Evolutionary conservation across 2,113 vertebrate species (phyloP).

Genomic region (Laticauda colubrina): DNA sequence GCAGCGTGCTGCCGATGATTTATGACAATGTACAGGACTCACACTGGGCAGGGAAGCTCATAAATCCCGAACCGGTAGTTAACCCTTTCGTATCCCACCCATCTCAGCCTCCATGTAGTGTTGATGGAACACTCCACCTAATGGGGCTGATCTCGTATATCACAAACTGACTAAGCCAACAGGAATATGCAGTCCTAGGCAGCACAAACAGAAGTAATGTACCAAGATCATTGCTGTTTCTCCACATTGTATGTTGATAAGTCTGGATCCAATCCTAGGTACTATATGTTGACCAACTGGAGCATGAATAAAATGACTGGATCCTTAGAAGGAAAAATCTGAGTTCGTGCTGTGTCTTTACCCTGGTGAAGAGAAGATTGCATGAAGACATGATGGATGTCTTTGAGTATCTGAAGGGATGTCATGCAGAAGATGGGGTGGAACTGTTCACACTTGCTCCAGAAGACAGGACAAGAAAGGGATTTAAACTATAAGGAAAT

Average conservation of each 20-base stretch:
- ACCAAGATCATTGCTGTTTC: neutral
- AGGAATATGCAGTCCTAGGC: neutral
- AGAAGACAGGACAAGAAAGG: neutral
- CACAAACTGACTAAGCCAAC: neutral
- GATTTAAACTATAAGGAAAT: neutral
- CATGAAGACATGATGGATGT: neutral
- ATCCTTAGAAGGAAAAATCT: neutral
- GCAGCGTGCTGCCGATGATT: too few relatives aligned
- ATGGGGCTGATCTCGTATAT: neutral
- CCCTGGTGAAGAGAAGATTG: neutral
- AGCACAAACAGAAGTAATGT: neutral
- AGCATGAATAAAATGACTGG: neutral
- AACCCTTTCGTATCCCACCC: too few relatives aligned
- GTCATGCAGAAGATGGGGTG: neutral
- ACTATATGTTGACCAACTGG: neutral
- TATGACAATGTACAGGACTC: too few relatives aligned
- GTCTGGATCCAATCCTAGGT: neutral
- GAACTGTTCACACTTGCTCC: neutral
- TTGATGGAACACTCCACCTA: neutral
- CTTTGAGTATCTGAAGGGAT: neutral
- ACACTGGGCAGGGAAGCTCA: too few relatives aligned
- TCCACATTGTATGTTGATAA: neutral
- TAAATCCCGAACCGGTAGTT: too few relatives aligned
- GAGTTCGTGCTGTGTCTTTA: neutral
- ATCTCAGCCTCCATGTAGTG: neutral